Conservation (phyloP, 2,113 vertebrate species). For the Raja brachyura region DNA sequence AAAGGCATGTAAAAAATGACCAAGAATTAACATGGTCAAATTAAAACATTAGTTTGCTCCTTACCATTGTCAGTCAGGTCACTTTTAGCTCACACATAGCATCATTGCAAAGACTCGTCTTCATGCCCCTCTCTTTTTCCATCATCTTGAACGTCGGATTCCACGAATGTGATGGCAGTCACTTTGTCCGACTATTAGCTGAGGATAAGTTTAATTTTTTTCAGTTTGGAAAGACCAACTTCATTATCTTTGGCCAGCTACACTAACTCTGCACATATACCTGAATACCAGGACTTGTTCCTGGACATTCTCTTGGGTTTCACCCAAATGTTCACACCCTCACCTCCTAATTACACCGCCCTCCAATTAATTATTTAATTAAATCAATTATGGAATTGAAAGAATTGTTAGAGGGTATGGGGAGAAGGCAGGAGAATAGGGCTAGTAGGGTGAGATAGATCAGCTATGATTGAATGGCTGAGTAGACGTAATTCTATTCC, state of each 20-base stretch:
- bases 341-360: neutral
- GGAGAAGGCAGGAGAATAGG: no score
- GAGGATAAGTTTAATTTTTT: neutral
- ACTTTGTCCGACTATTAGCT: neutral
- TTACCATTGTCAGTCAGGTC: neutral
- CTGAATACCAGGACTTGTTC: neutral
- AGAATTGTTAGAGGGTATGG: no score
- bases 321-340: neutral
- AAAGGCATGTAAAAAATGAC: neutral
- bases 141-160: neutral
- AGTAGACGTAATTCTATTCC: no score
- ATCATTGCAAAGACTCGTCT: neutral
- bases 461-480: no score
- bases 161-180: neutral
- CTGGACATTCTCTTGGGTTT: neutral
- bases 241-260: neutral
- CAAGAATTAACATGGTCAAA: neutral
- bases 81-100: neutral
- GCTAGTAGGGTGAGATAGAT: no score
- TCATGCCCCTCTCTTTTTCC: neutral
- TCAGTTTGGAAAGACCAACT: neutral
- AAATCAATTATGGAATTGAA: no score
- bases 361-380: neutral
- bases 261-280: neutral
- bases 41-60: neutral